Percentiles rank a stretch among this genome's conserved stretches.
Evolutionary conservation across 2,797 vertebrate genomes (phyloP).

Genomic region (Avahi laniger): DNA sequence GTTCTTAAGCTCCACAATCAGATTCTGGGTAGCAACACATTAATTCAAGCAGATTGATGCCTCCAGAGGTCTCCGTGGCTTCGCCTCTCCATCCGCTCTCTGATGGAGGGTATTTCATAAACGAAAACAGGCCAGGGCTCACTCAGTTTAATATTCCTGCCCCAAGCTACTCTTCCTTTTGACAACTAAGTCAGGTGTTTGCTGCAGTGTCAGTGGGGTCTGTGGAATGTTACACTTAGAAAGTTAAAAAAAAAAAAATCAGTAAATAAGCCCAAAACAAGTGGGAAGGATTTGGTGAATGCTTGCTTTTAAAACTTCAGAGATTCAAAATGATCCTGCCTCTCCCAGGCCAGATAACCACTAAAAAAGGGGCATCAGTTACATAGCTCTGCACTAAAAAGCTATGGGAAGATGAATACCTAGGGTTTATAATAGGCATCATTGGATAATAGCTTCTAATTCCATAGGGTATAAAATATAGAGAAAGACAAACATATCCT

Average conservation of each 20-base stretch:
- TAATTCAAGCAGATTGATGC: constrained; percentile 66
- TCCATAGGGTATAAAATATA: neutral
- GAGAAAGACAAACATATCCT: neutral
- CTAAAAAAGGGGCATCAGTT: constrained; percentile 30
- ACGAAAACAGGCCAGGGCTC: constrained; percentile 71
- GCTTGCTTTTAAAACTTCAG: constrained; percentile 57
- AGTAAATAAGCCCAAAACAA: constrained; percentile 66
- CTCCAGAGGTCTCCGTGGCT: neutral
- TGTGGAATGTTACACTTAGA: constrained; percentile 62
- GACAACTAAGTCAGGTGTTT: constrained; percentile 60
- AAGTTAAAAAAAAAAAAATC: constrained; percentile 17
- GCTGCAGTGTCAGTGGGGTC: neutral
- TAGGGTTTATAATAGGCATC: neutral
- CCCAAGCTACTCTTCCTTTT: constrained; percentile 15
- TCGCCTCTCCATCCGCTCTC: neutral
- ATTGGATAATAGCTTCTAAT: constrained; percentile 4
- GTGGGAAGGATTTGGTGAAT: constrained; percentile 67
- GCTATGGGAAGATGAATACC: neutral
- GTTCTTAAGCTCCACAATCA: constrained; percentile 24
- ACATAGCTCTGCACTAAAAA: neutral
- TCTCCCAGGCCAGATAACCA: constrained; percentile 21
- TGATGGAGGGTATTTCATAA: constrained; percentile 49
- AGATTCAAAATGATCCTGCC: constrained; percentile 34
- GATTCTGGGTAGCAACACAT: constrained; percentile 53
- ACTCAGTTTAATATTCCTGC: neutral